Evolutionary conservation across 1,140 invertebrate genomes (phyloP).

Genomic region (Pseudoatta argentina): DNA sequence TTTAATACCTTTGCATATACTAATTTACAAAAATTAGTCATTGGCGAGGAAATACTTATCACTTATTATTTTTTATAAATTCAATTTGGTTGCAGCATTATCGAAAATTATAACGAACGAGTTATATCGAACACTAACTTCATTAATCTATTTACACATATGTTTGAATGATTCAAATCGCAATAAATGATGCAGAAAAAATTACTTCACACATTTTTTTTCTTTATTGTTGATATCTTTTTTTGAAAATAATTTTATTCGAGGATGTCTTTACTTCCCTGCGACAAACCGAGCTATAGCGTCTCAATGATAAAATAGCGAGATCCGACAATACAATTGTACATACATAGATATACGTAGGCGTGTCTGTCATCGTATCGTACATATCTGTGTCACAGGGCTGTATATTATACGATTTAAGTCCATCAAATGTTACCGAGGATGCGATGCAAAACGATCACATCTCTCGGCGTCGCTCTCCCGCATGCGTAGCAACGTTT

Average conservation of each 20-base stretch:
- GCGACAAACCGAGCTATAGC: slow-evolving; percentile 60
- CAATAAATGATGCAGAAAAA: neutral
- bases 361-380: slow-evolving; percentile 75
- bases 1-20: neutral
- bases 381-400: slow-evolving; percentile 80
- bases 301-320: slow-evolving; percentile 57
- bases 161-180: neutral
- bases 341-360: slow-evolving; percentile 51
- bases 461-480: neutral
- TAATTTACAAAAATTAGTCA: neutral
- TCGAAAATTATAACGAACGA: neutral
- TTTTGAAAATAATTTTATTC: slow-evolving; percentile 13
- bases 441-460: slow-evolving; percentile 57
- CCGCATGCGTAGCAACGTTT: neutral
- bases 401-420: slow-evolving; percentile 74
- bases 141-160: neutral
- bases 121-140: neutral
- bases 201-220: neutral
- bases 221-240: neutral
- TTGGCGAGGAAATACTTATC: neutral
- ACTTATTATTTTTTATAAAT: neutral
- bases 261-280: slow-evolving; percentile 14
- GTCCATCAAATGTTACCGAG: slow-evolving; percentile 47
- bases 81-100: neutral
- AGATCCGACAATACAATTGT: slow-evolving; percentile 74